These are phyloP conservation scores for Stichodactyla helianthus DNA, from an alignment of 64 coral and sea anemone genomes.

Conservation along the genomic window DNA sequence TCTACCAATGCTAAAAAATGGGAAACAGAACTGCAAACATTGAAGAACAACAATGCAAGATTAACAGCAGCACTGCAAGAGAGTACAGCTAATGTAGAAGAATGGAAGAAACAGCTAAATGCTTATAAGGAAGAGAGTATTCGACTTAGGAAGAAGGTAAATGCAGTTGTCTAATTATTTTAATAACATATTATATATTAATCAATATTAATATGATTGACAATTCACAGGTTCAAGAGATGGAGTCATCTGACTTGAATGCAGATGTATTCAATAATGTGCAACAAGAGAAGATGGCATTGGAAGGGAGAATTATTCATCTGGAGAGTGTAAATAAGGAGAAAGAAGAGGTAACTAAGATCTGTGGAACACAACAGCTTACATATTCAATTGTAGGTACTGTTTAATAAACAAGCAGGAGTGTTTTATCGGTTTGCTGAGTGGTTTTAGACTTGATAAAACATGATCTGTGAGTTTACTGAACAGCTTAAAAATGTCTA, in stretches of 20 bases:
- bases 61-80: slow-evolving; percentile 94
- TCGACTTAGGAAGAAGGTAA: slow-evolving; percentile 83
- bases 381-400: not conserved
- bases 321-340: slow-evolving; percentile 67
- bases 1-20: slow-evolving; percentile 98
- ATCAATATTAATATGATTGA: not conserved
- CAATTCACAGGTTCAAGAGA: slow-evolving; percentile 58
- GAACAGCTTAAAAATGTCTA: too few species aligned
- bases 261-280: slow-evolving; percentile 50
- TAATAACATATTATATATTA: not conserved
- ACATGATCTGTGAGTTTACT: too few species aligned
- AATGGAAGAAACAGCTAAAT: slow-evolving; percentile 98
- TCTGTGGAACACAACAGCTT: not conserved
- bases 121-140: slow-evolving; percentile 94
- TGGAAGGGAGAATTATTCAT: slow-evolving; percentile 66
- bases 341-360: slow-evolving; percentile 55
- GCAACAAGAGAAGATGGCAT: slow-evolving; percentile 66
- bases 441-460: too few species aligned
- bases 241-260: slow-evolving; percentile 39
- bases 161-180: not conserved
- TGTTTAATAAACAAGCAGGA: too few species aligned
- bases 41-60: slow-evolving; percentile 96
- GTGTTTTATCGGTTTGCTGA: not conserved
- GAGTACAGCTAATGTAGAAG: slow-evolving; percentile 95
- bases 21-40: slow-evolving; percentile 94